Conservation (phyloP, 2,797 vertebrate genomes). For the Chaetophractus vellerosus region DNA sequence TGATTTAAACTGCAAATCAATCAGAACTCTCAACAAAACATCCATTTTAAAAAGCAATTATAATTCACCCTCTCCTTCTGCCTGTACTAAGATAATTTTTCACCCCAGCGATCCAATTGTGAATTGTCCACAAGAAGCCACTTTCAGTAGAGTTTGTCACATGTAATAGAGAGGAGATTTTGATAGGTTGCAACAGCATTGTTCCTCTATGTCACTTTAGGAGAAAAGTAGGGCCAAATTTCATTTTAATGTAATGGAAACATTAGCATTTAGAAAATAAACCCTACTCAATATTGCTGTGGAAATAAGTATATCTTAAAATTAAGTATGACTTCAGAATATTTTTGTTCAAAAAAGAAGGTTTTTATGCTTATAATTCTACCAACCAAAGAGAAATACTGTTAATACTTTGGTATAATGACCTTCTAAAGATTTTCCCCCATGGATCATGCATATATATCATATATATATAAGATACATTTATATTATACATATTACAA, state of each 20-base stretch:
- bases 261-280: constrained; percentile 55
- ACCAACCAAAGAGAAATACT: constrained; percentile 7
- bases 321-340: constrained; percentile 34
- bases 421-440: neutral
- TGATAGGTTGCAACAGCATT: neutral
- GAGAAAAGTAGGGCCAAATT: neutral
- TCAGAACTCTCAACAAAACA: constrained; percentile 55
- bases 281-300: constrained; percentile 28
- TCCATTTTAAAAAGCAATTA: constrained; percentile 70
- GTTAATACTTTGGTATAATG: neutral
- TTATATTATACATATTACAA: neutral
- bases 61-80: constrained; percentile 34
- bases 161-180: neutral
- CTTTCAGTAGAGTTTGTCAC: constrained; percentile 34
- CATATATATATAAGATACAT: neutral
- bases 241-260: constrained; percentile 48
- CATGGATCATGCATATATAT: neutral
- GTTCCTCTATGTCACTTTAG: constrained; percentile 30
- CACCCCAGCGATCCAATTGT: neutral
- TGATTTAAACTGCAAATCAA: constrained; percentile 62
- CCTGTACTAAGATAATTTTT: constrained; percentile 48
- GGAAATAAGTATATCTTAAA: constrained; percentile 54
- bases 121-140: constrained; percentile 12
- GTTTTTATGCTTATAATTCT: neutral
- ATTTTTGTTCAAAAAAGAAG: neutral